Evolutionary conservation across 2,888 invertebrate species (phyloP), one percentile per base, ranked within the genome.

Genomic region (Ochlodes sylvanus): DNA sequence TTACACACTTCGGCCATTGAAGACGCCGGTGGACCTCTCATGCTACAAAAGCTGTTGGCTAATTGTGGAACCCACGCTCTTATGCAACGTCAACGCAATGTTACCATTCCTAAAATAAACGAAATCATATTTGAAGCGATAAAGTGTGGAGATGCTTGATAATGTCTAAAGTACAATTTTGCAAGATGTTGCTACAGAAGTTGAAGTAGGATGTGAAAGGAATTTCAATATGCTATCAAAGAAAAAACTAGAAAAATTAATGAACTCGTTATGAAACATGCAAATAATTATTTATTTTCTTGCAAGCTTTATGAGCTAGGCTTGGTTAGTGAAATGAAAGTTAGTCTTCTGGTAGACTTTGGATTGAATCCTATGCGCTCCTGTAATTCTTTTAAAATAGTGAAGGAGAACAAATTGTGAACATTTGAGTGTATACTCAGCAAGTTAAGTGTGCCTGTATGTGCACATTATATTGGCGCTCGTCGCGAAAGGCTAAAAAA

Each of bases 11-110:
- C 56, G 38, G 50, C 38, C 50, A 47, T 27, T 44, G 44, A 42
- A 66, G 60, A 66, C 50, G 60, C 60, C 64, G 17, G 54, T 50
- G 42, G 54, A 32, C n/a, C 60, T 60, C 66, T 55, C 54, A 44
- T 55, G 9, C 42, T 52, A 44, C 60, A 67, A 67, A 66, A 61
- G 60, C 42, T 56, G 47, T 68, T 50, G 67, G 44, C 56, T 68
- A 68, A 68, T 68, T 62, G 61, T 61, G 21, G 58, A 67, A 52
- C 68, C 69, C 71, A 71, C 72, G 69, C 32, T 68, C 61, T 69
- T 70, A 64, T 56, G 66, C 60, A 66, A 44, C 10, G 21, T 50
- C 47, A 0, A 50, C 50, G 65, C 65, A 65, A 60, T 44, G 52
- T 34, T 66, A 60, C 58, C 21, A 58, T 66, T 66, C 41, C 52